Conservation (phyloP, 2,113 vertebrate species). For the Macaca fascicularis region T2T-MFA8v1.1 NC_088380.1:62506501-62507000, state of each 20-base stretch:
- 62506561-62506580: constrained; percentile 15
- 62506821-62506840: background rate
- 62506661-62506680: constrained; percentile 34
- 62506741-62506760: background rate
- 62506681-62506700: background rate
- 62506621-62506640: constrained; percentile 3
- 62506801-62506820: background rate
- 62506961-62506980: background rate
- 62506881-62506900: background rate
- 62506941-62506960: background rate
- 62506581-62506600: constrained; percentile 33
- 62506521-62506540: background rate
- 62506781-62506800: background rate
- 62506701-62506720: background rate
- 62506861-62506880: background rate
- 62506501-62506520: background rate
- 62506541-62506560: constrained; percentile 32
- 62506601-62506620: background rate
- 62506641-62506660: background rate
- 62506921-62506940: background rate
- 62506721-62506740: background rate
- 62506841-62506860: background rate
- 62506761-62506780: background rate
- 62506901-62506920: background rate
- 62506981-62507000: background rate